A percentile compares a stretch with the other conserved stretches of the same genome.
phyloP scores from a whole-genome alignment of 2,888 invertebrate genomes.

The Euphydryas editha region DNA sequence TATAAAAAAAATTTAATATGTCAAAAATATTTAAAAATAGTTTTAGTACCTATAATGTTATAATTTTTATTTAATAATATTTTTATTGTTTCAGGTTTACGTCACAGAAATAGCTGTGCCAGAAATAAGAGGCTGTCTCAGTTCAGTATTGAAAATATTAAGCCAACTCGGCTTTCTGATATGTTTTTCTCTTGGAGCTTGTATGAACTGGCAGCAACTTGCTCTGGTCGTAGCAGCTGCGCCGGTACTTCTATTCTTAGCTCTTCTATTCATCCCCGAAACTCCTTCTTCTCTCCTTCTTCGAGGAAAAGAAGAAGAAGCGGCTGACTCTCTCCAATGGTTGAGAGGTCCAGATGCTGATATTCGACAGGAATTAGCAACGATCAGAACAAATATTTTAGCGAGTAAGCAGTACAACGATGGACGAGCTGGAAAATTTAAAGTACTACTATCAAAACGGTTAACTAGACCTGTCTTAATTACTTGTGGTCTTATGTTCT shows the following conservation, averaged over 20 bases:
- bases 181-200: slow-evolving; percentile 91
- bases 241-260: slow-evolving; percentile 89
- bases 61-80: not conserved
- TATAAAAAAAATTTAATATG: no score
- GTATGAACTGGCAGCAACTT: slow-evolving; percentile 91
- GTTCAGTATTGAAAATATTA: slow-evolving; percentile 92
- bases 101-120: slow-evolving; percentile 95
- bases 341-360: slow-evolving; percentile 90
- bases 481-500: slow-evolving; percentile 94
- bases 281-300: slow-evolving; percentile 92
- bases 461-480: slow-evolving; percentile 89
- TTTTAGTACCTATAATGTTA: not conserved
- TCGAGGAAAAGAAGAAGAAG: slow-evolving; percentile 89
- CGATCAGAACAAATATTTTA: slow-evolving; percentile 87
- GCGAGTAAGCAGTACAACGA: slow-evolving; percentile 73
- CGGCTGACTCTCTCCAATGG: slow-evolving; percentile 90
- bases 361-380: slow-evolving; percentile 88
- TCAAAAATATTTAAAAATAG: no score
- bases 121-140: slow-evolving; percentile 92
- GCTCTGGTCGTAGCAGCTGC: slow-evolving; percentile 91
- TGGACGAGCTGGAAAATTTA: slow-evolving; percentile 63
- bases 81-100: slow-evolving; percentile 85
- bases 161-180: slow-evolving; percentile 93
- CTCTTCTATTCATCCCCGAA: slow-evolving; percentile 92
- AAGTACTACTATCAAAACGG: slow-evolving; percentile 70